phyloP scores from a whole-genome alignment of 2,113 vertebrate species.

The Nothocercus nigrocapillus region DNA sequence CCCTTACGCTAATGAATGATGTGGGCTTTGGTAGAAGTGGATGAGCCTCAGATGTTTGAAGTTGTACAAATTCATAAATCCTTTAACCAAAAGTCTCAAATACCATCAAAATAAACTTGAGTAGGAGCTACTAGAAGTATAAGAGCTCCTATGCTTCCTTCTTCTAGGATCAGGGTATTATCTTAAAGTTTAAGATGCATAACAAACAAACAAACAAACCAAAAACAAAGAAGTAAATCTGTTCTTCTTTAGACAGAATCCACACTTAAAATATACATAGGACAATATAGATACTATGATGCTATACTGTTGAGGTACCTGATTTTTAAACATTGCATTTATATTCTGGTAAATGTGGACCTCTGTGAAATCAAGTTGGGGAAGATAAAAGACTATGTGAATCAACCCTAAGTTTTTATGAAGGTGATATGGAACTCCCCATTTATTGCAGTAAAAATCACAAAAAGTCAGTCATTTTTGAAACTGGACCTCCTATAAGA shows the following conservation, averaged over 20 bases:
- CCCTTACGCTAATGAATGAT: neutral
- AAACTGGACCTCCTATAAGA: neutral
- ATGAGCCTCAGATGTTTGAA: neutral
- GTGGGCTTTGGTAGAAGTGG: neutral
- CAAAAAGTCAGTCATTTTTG: neutral
- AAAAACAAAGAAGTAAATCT: neutral
- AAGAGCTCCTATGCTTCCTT: neutral
- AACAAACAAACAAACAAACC: neutral
- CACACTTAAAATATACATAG: neutral
- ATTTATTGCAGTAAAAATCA: neutral
- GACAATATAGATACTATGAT: neutral
- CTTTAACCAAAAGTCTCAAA: neutral
- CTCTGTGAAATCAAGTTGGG: neutral
- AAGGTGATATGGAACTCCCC: neutral
- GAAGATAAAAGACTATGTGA: neutral
- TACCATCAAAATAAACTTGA: neutral
- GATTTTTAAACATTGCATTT: neutral
- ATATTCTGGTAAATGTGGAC: neutral
- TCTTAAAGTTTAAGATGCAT: neutral
- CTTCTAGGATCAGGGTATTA: neutral
- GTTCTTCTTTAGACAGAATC: neutral
- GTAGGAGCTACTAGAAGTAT: neutral
- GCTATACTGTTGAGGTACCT: rapidly evolving
- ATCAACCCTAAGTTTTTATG: neutral
- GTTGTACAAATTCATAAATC: neutral